A percentile compares a stretch with the other conserved stretches of the same genome.
Conservation (phyloP, 1,140 invertebrate species). For the Helicoverpa zea region DNA sequence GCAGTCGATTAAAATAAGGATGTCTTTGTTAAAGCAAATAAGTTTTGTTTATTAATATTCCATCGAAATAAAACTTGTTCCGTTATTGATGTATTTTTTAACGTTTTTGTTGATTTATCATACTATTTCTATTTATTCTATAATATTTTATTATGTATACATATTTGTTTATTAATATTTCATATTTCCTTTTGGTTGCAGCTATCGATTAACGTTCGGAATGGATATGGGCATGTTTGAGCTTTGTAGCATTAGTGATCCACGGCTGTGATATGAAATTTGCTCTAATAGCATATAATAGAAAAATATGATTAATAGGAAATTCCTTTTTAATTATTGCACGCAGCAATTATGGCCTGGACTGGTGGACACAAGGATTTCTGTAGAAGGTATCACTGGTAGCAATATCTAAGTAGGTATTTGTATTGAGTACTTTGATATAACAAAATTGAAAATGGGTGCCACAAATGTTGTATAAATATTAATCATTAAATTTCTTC, state of each 20-base stretch:
- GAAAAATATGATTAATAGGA: slow-evolving; percentile 69
- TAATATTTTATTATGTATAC: slow-evolving; percentile 36
- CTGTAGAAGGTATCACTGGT: slow-evolving; percentile 84
- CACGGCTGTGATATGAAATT: slow-evolving; percentile 83
- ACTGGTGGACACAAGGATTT: slow-evolving; percentile 84
- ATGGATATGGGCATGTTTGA: slow-evolving; percentile 85
- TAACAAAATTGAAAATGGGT: slow-evolving; percentile 11
- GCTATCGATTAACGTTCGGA: slow-evolving; percentile 84
- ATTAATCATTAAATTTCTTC: slow-evolving; percentile 13
- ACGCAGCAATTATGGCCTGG: slow-evolving; percentile 86
- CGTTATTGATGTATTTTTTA: slow-evolving; percentile 35
- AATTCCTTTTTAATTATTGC: slow-evolving; percentile 77
- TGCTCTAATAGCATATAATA: slow-evolving; percentile 67
- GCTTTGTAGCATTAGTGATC: slow-evolving; percentile 76
- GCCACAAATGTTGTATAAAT: slow-evolving; percentile 38
- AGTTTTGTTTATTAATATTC: neutral
- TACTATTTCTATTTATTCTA: slow-evolving; percentile 53
- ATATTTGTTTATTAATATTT: slow-evolving; percentile 44
- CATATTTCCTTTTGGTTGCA: slow-evolving; percentile 77
- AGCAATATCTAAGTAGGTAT: slow-evolving; percentile 80
- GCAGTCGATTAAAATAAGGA: neutral
- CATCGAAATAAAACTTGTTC: neutral
- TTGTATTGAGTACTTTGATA: slow-evolving; percentile 27
- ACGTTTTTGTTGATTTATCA: slow-evolving; percentile 52
- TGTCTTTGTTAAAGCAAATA: neutral